Evolutionary conservation across 2,797 vertebrate genomes (phyloP).

Genomic region (Bradypus variegatus): DNA sequence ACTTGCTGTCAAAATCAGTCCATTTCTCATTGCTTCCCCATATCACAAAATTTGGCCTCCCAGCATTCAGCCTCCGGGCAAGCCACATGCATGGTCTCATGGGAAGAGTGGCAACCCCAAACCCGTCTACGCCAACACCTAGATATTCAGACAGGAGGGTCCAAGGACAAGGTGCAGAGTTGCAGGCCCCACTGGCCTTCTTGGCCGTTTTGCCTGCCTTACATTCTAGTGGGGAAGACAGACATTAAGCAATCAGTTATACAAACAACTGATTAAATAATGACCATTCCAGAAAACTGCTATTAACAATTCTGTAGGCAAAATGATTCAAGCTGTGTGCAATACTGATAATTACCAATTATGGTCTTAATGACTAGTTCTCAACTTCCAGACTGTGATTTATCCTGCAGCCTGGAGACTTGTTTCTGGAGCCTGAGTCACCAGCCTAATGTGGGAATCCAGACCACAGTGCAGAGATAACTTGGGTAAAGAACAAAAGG

Average conservation of each 20-base stretch:
- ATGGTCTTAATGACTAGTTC: neutral
- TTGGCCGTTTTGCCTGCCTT: neutral
- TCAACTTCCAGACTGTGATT: neutral
- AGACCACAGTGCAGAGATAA: neutral
- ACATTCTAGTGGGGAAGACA: constrained; percentile 23
- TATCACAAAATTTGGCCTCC: neutral
- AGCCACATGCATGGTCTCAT: neutral
- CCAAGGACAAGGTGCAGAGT: neutral
- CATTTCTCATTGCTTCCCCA: neutral
- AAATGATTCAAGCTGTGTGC: neutral
- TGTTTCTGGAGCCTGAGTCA: neutral
- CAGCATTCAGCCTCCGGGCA: neutral
- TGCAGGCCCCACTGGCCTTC: neutral
- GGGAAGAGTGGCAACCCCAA: neutral
- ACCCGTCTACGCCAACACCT: neutral
- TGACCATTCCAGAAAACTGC: constrained; percentile 17
- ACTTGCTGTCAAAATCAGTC: neutral
- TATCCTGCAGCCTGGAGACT: neutral
- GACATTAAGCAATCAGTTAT: constrained; percentile 34
- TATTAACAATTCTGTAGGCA: neutral
- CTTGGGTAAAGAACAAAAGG: constrained; percentile 25
- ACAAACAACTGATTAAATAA: constrained; percentile 8
- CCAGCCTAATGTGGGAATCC: neutral
- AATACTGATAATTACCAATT: neutral
- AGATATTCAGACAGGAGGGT: neutral